phyloP scores from a whole-genome alignment of 2,797 vertebrate genomes.

The Phrynocephalus guinanensis region DNA sequence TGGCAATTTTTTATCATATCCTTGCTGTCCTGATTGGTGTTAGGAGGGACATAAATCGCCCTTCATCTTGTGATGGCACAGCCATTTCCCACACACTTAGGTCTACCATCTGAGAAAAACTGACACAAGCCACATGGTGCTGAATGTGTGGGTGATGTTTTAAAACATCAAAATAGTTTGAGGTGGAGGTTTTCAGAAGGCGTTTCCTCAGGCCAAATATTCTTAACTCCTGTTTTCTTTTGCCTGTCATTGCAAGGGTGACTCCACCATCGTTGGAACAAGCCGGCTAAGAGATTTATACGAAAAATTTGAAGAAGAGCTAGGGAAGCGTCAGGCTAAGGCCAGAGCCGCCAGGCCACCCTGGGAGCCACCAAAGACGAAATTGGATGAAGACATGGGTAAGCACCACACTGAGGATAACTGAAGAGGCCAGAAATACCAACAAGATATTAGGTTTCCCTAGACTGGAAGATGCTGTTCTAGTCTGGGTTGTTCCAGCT shows the following conservation, averaged over 20 bases:
- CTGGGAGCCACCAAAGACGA: conserved; percentile 96
- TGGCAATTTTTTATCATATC: not conserved
- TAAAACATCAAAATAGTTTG: not conserved
- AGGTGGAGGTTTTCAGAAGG: not conserved
- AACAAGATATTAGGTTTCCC: not conserved
- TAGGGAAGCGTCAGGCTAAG: conserved; percentile 88
- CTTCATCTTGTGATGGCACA: not conserved
- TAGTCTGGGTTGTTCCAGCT: not conserved
- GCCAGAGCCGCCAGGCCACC: conserved; percentile 89
- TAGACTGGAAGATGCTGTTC: not conserved
- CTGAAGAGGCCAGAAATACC: not conserved
- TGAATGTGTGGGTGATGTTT: not conserved
- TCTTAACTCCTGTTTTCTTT: not conserved
- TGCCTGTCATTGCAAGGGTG: conserved; percentile 81
- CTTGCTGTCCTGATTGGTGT: not conserved
- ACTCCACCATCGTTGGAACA: conserved; percentile 96
- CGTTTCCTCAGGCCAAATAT: not conserved
- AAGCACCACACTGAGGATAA: conserved; percentile 26
- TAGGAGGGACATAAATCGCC: not conserved
- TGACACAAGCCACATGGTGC: too few species aligned
- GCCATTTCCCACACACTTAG: not conserved
- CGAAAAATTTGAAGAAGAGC: conserved; percentile 92
- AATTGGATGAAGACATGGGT: conserved; percentile 94
- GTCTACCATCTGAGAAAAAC: not conserved
- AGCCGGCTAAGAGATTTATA: conserved; percentile 91